Conservation (phyloP, 2,797 vertebrate species). For the Scolopax bukidnonensis region DNA sequence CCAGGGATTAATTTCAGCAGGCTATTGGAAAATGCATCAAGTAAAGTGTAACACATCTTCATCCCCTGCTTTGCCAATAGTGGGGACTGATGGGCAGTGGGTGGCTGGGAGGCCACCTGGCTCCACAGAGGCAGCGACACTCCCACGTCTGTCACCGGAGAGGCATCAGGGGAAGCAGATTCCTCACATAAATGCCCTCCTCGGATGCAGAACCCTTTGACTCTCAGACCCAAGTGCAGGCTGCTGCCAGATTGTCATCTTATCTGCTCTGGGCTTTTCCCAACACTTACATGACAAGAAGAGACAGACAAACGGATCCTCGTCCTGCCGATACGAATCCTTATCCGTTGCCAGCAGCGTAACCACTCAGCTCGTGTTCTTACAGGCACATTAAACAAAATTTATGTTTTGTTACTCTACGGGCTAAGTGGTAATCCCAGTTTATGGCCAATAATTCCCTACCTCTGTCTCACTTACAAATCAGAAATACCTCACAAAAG, state of each 20-base stretch:
- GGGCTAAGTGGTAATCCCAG: neutral
- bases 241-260: slow-evolving; percentile 12
- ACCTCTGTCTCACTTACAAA: neutral
- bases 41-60: neutral
- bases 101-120: neutral
- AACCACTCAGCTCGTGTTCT: neutral
- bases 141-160: neutral
- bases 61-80: neutral
- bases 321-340: neutral
- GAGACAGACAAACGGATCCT: slow-evolving; percentile 52
- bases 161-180: neutral
- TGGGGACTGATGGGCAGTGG: neutral
- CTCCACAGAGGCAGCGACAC: neutral
- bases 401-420: slow-evolving; percentile 14
- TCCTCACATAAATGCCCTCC: neutral
- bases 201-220: neutral
- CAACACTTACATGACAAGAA: neutral
- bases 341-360: neutral
- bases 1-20: neutral
- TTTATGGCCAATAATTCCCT: slow-evolving; percentile 18
- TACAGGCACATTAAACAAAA: slow-evolving; percentile 32
- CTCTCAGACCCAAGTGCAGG: neutral
- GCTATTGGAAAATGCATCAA: neutral
- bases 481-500: neutral
- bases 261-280: neutral